phyloP scores from a whole-genome alignment of 2,797 vertebrate species.

The Eulemur coronatus region DNA sequence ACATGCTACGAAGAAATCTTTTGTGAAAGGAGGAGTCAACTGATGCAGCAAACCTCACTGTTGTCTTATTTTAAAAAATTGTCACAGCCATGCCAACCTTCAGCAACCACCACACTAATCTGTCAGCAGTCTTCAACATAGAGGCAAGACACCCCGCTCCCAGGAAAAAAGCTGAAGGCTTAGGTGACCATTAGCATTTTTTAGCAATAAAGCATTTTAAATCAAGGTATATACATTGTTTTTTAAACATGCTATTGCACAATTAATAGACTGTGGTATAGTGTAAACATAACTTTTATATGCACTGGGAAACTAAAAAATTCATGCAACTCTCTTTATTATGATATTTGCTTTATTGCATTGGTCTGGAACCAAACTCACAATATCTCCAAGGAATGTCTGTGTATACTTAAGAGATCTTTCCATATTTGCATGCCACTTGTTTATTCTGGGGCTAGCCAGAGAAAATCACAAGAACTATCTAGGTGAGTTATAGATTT shows the following conservation, averaged over 20 bases:
- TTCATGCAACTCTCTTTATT: not conserved
- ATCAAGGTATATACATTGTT: not conserved
- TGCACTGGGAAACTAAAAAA: not conserved
- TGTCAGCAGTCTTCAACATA: not conserved
- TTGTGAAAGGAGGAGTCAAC: not conserved
- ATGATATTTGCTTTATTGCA: not conserved
- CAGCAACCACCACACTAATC: not conserved
- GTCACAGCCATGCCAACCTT: not conserved
- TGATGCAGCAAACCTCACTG: not conserved
- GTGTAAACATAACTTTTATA: not conserved
- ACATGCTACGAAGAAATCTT: not conserved
- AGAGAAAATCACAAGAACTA: not conserved
- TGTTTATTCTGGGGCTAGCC: not conserved
- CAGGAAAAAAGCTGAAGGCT: not conserved
- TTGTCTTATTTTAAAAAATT: not conserved
- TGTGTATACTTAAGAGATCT: not conserved
- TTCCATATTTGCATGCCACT: not conserved
- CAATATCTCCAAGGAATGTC: not conserved
- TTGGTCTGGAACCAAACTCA: not conserved
- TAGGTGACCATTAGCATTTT: not conserved
- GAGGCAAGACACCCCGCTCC: not conserved
- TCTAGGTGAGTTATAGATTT: not conserved
- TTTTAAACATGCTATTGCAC: not conserved
- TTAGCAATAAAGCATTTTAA: not conserved
- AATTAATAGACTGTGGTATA: not conserved